Conservation (phyloP, 2,888 invertebrate species). For the Hyposoter dolosus region DNA sequence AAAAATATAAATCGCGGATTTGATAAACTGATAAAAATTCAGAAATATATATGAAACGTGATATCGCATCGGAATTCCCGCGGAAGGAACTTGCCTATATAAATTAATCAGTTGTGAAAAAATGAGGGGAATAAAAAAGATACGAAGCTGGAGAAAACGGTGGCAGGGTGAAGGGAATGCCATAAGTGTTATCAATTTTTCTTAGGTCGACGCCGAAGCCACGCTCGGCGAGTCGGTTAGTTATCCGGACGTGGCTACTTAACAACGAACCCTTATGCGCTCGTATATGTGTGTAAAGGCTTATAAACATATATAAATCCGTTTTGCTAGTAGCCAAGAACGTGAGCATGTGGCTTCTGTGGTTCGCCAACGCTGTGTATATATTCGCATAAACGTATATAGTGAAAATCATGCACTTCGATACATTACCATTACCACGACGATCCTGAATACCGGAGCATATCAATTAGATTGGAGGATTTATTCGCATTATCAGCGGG, state of each 20-base stretch:
- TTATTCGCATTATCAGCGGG: conserved; percentile 77
- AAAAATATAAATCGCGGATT: conserved; percentile 1
- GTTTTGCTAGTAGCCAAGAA: conserved; percentile 35
- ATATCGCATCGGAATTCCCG: conserved; percentile 11
- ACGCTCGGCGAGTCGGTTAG: conserved; percentile 64
- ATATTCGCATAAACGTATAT: conserved; percentile 31
- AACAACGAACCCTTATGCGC: conserved; percentile 67
- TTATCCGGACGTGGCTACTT: conserved; percentile 71
- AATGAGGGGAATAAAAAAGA: conserved; percentile 42
- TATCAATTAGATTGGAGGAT: conserved; percentile 78
- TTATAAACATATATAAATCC: conserved; percentile 11
- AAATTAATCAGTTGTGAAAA: conserved; percentile 15
- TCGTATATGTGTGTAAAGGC: conserved; percentile 11
- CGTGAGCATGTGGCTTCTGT: conserved; percentile 49
- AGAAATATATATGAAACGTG: background rate
- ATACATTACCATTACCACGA: conserved; percentile 64
- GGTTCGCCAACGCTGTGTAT: conserved; percentile 45
- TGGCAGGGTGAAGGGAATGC: conserved; percentile 55
- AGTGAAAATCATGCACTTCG: conserved; percentile 54
- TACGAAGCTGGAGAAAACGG: conserved; percentile 24
- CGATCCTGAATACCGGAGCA: conserved; percentile 69
- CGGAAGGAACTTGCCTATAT: conserved; percentile 24
- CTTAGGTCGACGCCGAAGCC: conserved; percentile 54
- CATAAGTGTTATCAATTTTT: conserved; percentile 70
- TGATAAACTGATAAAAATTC: background rate